Conservation (phyloP, 2,888 invertebrate species). For the Gisinianus flammeolus region DNA sequence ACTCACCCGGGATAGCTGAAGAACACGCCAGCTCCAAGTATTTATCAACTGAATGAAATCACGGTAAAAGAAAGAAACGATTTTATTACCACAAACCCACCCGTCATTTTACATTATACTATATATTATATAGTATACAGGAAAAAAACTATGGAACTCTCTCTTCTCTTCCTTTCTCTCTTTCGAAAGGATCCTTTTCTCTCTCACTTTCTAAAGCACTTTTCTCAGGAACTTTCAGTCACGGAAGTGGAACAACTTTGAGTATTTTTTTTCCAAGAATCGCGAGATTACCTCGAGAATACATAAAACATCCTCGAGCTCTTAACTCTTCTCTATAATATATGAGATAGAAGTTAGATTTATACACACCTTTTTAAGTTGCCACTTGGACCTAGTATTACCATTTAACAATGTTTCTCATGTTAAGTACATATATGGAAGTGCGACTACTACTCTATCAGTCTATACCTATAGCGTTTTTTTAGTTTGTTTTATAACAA, state of each 20-base stretch:
- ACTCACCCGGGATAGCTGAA: slow-evolving; percentile 88
- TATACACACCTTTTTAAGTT: neutral
- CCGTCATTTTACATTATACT: neutral
- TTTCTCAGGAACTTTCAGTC: neutral
- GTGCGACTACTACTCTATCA: no score
- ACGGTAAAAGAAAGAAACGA: slow-evolving; percentile 33
- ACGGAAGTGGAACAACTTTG: neutral
- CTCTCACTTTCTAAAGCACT: neutral
- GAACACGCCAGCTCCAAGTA: slow-evolving; percentile 96
- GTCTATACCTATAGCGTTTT: no score
- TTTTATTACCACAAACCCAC: slow-evolving; percentile 2
- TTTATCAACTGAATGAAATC: slow-evolving; percentile 78
- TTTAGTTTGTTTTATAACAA: no score
- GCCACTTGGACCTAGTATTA: no score
- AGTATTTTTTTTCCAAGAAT: neutral
- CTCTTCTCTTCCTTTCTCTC: neutral
- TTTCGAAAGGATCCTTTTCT: no score
- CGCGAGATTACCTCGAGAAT: neutral
- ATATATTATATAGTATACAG: neutral
- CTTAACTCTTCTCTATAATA: slow-evolving; percentile 15
- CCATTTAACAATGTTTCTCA: no score
- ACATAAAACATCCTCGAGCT: slow-evolving; percentile 5
- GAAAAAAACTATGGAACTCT: neutral
- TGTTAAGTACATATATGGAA: no score
- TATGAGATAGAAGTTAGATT: neutral